Evolutionary conservation across 2,113 vertebrate genomes (phyloP), one percentile per base, ranked within the genome.

Genomic region (Microtus pennsylvanicus): DNA sequence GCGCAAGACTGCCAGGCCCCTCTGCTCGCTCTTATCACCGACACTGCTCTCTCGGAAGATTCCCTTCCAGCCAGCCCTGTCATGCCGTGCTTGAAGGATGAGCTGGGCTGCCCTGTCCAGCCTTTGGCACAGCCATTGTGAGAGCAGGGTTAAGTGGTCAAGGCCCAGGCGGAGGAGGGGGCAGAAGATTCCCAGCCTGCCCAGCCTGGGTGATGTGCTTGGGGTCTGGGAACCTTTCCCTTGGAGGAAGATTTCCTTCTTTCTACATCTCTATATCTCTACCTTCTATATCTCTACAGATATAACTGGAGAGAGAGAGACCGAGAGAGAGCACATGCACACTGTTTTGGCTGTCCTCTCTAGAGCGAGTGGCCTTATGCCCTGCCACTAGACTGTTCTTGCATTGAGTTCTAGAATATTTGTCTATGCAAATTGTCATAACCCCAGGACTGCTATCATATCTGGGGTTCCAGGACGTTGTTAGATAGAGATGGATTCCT

Each of bases 221-320:
- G 81, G 55, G 81, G 70, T 50, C 94, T 94, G 61, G 77, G 61
- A 95, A 47, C 77, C 67, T 77, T 80, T 92, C 58, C 35, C 77
- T 92, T 81, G 55, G 33, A 85, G n/a, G 3, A 63, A 19, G 86
- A 45, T 50, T 92, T 35, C 61, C 22, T 91, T 10, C 28, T 58
- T 38, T 82, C 77, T 42, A 42, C 38, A 42, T 42, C 38, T 42
- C 38, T 42, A 42, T 42, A 42, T 42, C 38, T 42, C 38, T 42
- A 42, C 38, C 38, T 42, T 42, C 38, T 42, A 42, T 42, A 42
- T 74, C 16, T 91, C 45, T 78, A 38, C 12, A 70, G 85, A 52
- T 9, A 70, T 80, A 91, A 0, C 33, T 33, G 19, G 50, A 58
- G 52, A 33, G 45, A 47, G 47, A 30, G 13, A 50, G 7, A 16